Base-by-base conservation (phyloP, 2,888 invertebrate genomes). In the Girardia tigrina region DNA sequence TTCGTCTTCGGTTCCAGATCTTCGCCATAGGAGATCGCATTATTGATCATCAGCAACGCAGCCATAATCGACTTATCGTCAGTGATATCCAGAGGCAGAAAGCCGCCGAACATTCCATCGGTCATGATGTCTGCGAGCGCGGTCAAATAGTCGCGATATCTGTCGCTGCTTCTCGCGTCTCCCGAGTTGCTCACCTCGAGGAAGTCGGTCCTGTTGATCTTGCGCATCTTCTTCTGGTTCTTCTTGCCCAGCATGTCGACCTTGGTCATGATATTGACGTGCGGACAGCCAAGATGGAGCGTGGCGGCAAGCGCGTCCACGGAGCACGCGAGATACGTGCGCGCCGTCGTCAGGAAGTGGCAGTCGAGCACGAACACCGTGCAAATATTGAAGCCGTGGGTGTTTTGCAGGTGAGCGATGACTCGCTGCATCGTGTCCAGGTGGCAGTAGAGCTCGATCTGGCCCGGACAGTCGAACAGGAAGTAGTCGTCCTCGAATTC, bases 391-490 rank as follows among this genome's bases (percentile, higher is more conserved):
- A 95, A 95, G 85, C 92, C 90, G 90, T 92, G 91, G 75, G 81
- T 88, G 82, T 88, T 85, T 36, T 90, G 88, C 0, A 92, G 90
- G 20, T 76, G 28, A n/a, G 70, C 77, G 1, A 77, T 73, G 16
- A 95, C 85, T 80, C 89, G 88, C 79, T 88, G 88, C 85, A 95
- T 91, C 29, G 92, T 90, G 0, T 91, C 89, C 82, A 97, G 87
- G 85, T 98, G 98, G 0, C 94, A 94, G 85, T 95, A 98, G 26
- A 98, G 86, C 85, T 99, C 98, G 76, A 98, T 94, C 87, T 98
- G 97, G 0, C 97, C 86, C 0, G 98, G 97, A 84, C 95, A 95
- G 86, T 99, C 98, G 81, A 99, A 94, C 28, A 98, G 86, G 72
- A 95, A 88, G 83, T 98, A 98, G 85, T 97, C 95, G 80, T 86